Conservation (phyloP, 2,888 invertebrate genomes). For the Oeneis ivallda region DNA sequence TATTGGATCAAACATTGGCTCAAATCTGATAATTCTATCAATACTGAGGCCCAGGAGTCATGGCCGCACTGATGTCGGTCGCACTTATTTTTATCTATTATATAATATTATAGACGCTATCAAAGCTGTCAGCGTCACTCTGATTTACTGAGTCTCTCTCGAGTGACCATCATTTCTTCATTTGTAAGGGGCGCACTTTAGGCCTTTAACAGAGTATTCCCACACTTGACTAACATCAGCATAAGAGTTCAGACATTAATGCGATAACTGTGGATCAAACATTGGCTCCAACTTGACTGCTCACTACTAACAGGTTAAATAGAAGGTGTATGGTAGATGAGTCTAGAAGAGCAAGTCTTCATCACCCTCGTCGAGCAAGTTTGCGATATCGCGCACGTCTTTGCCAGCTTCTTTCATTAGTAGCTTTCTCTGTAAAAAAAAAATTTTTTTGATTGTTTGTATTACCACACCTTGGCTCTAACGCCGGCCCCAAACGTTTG, state of each 20-base stretch:
- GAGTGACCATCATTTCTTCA: too few relatives aligned
- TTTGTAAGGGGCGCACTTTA: too few relatives aligned
- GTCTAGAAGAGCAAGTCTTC: conserved; percentile 94
- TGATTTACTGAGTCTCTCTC: too few relatives aligned
- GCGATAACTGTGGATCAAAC: conserved; percentile 5
- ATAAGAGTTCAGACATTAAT: neutral
- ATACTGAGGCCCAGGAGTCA: too few relatives aligned
- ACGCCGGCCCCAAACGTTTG: too few relatives aligned
- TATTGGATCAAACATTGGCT: conserved; percentile 24
- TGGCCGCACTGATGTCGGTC: too few relatives aligned
- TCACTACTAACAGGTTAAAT: conserved; percentile 35
- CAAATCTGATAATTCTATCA: conserved; percentile 33
- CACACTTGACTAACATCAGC: too few relatives aligned
- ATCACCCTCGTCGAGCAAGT: conserved; percentile 92
- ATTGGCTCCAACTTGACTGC: conserved; percentile 42
- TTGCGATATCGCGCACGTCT: conserved; percentile 78
- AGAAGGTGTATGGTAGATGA: conserved; percentile 16
- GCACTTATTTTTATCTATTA: too few relatives aligned
- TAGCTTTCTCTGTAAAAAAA: conserved; percentile 56
- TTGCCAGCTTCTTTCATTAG: conserved; percentile 50
- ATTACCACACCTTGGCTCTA: too few relatives aligned
- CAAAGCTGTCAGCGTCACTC: too few relatives aligned
- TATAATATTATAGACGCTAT: too few relatives aligned
- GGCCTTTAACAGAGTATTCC: too few relatives aligned
- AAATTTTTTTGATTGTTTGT: neutral